phyloP scores from a whole-genome alignment of 2,888 invertebrate species.

The Congeria kusceri region DNA sequence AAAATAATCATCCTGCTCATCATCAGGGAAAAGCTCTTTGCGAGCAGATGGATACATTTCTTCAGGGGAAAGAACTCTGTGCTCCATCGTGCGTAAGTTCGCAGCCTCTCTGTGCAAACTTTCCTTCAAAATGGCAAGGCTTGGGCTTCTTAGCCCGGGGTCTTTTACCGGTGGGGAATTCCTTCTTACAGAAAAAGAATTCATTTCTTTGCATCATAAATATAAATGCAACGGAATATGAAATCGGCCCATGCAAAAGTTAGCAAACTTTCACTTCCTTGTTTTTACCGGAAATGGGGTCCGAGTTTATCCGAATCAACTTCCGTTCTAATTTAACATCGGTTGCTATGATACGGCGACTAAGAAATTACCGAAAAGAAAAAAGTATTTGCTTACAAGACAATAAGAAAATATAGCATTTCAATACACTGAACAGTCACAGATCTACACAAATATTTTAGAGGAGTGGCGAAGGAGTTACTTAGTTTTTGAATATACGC shows the following conservation, averaged over 20 bases:
- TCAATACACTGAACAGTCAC: not conserved
- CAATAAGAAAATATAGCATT: not conserved
- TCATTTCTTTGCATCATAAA: slow-evolving; percentile 42
- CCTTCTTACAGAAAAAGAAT: slow-evolving; percentile 31
- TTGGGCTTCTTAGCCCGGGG: slow-evolving; percentile 42
- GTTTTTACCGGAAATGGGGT: slow-evolving; percentile 32
- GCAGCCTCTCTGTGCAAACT: slow-evolving; percentile 34
- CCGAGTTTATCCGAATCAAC: slow-evolving; percentile 23
- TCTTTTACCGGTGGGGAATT: slow-evolving; percentile 69
- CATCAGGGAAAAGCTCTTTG: slow-evolving; percentile 19
- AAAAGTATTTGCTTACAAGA: slow-evolving; percentile 10
- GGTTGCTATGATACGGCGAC: slow-evolving; percentile 35
- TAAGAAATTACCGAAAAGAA: slow-evolving; percentile 13
- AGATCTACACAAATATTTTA: too few species aligned
- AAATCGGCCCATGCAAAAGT: slow-evolving; percentile 10
- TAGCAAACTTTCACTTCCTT: slow-evolving; percentile 31
- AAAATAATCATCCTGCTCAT: not conserved
- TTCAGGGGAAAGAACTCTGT: slow-evolving; percentile 43
- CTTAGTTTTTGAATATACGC: too few species aligned
- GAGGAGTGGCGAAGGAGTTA: too few species aligned
- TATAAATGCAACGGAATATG: not conserved
- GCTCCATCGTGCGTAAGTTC: slow-evolving; percentile 42
- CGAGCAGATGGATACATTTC: slow-evolving; percentile 47
- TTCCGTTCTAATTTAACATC: slow-evolving; percentile 41
- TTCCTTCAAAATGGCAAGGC: slow-evolving; percentile 32